Conservation (phyloP, 2,888 invertebrate genomes). For the Syritta pipiens region DNA sequence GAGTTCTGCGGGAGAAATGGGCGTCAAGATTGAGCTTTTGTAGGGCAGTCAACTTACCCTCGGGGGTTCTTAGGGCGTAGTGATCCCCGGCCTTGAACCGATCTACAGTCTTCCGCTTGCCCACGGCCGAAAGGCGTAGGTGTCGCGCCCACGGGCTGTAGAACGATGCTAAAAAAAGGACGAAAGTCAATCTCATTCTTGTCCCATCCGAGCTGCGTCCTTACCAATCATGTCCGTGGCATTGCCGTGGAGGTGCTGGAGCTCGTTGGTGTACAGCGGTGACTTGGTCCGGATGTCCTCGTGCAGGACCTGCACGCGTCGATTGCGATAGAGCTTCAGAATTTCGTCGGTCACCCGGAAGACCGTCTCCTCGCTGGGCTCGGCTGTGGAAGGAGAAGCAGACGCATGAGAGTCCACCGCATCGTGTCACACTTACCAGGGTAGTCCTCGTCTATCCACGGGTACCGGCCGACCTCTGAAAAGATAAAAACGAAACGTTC, state of each 20-base stretch:
- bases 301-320: conserved; percentile 75
- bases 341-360: conserved; percentile 75
- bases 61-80: conserved; percentile 75
- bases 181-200: not conserved
- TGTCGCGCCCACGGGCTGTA: conserved; percentile 72
- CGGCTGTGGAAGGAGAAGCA: conserved; percentile 69
- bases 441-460: conserved; percentile 71
- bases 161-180: conserved; percentile 70
- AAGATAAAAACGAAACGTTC: too few relatives aligned
- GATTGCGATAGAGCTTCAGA: conserved; percentile 74
- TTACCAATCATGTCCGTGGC: conserved; percentile 76
- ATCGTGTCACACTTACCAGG: conserved; percentile 61
- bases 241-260: conserved; percentile 72
- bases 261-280: conserved; percentile 75
- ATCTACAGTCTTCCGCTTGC: conserved; percentile 62
- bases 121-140: conserved; percentile 72
- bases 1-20: conserved; percentile 60
- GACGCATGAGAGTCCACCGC: not conserved
- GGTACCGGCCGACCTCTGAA: conserved; percentile 54
- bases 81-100: conserved; percentile 76
- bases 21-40: too few relatives aligned
- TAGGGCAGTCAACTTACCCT: conserved; percentile 72
- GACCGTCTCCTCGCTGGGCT: conserved; percentile 75
- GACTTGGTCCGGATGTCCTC: conserved; percentile 74
- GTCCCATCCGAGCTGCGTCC: not conserved